Evolutionary conservation across 1,140 invertebrate genomes (phyloP), one percentile per base, ranked within the genome.

Genomic region (Alviniconcha marisindica): DNA sequence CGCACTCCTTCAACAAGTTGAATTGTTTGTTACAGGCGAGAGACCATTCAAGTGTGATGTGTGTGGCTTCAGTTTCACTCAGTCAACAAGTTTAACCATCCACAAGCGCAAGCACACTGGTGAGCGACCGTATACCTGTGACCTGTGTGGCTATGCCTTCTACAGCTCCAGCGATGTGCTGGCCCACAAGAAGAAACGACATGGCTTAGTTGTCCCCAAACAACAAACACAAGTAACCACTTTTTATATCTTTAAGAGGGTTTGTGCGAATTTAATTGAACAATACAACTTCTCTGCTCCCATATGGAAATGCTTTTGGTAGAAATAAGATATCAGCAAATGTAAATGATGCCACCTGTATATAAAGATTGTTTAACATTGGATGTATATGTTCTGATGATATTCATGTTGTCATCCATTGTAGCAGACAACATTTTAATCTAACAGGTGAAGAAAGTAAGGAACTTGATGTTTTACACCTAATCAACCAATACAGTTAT

Each of bases 71-170:
- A 95, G 95, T 77, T 97, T 97, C 90, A 97, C 96, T 86, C 96
- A 96, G 0, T 95, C 95, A 1, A 96, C 95, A 87, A 96, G 96
- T 2, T 93, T 97, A 12, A 97, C 98, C 94, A 98, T 98, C 91
- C 88, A 89, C 77, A 56, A 79, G 40, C 81, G 88, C 42, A 89
- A 83, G n/a, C 96, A 95, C 87, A 96, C 96, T 4, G 97, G 97
- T 0, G 97, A 97, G 91, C 96, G 97, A 91, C 97, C 97, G 21
- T 97, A 97, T 89, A 95, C 95, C 40, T 98, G 97, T 91, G 96
- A 97, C 94, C 96, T 96, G 66, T 98, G 97, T 92, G 97, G 96
- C 83, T 98, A 98, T 91, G 97, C 96, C 0, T 97, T 97, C 71
- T 42, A 63, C 15, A 74, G 38, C 48, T 33, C 38, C 10, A 77